These are phyloP conservation scores for Panthera leo DNA, from an alignment of 2,113 vertebrate species.

Conservation along the genomic window DNA sequence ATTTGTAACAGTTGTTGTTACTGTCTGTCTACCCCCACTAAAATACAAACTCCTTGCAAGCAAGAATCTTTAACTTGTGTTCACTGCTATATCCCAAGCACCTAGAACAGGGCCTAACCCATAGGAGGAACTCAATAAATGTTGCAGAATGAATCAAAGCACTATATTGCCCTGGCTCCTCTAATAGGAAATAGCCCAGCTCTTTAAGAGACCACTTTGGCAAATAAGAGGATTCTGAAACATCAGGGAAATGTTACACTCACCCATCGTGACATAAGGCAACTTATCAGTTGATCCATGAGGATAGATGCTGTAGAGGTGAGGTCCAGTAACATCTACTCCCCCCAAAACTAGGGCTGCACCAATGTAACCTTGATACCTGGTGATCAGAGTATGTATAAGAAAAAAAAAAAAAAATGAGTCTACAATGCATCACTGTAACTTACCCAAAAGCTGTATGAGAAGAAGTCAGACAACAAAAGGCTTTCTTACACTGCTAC, in stretches of 20 bases:
- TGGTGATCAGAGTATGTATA: conserved; percentile 55
- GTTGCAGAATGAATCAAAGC: background rate
- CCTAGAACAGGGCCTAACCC: background rate
- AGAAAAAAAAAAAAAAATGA: conserved; percentile 47
- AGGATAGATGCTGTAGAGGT: conserved; percentile 98
- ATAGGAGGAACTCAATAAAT: background rate
- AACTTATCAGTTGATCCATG: conserved; percentile 98
- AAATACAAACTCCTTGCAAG: conserved; percentile 2
- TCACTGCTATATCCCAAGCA: background rate
- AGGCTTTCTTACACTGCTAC: background rate
- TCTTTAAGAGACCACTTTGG: background rate
- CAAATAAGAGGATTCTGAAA: conserved; percentile 44
- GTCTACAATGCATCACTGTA: background rate
- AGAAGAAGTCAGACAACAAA: conserved; percentile 9
- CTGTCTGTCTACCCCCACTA: background rate
- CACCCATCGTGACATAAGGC: conserved; percentile 99
- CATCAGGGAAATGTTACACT: conserved; percentile 75
- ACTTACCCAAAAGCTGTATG: conserved; percentile 19
- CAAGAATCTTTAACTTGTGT: conserved; percentile 30
- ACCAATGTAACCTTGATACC: conserved; percentile 99
- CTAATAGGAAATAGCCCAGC: background rate
- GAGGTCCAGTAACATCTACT: conserved; percentile 94
- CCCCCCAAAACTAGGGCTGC: conserved; percentile 96
- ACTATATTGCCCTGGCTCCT: background rate
- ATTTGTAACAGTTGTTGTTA: background rate